Conservation (phyloP, 1,140 invertebrate genomes). For the Spodoptera frugiperda region DNA sequence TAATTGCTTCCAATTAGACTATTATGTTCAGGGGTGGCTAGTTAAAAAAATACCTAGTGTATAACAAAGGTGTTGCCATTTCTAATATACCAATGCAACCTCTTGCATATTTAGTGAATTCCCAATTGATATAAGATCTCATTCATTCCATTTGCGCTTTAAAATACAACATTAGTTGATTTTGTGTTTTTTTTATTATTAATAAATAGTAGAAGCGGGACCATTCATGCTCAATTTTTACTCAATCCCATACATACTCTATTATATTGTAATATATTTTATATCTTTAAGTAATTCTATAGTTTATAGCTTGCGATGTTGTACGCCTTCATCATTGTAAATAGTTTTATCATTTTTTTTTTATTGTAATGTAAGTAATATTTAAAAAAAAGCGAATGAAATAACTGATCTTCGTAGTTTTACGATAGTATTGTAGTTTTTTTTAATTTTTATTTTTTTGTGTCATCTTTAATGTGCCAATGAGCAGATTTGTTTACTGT, state of each 20-base stretch:
- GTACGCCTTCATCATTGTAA: conserved; percentile 72
- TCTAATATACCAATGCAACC: background rate
- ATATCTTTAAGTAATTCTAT: conserved; percentile 57
- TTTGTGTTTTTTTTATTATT: conserved; percentile 42
- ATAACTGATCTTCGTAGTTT: conserved; percentile 75
- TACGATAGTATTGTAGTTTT: conserved; percentile 53
- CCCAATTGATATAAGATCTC: conserved; percentile 69
- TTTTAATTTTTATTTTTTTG: conserved; percentile 64
- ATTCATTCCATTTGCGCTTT: conserved; percentile 80
- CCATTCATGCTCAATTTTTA: conserved; percentile 77
- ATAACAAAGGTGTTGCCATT: conserved; percentile 14
- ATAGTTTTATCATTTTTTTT: conserved; percentile 68
- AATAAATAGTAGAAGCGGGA: conserved; percentile 58
- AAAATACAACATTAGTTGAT: conserved; percentile 50
- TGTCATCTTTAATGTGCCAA: conserved; percentile 82
- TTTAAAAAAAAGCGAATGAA: conserved; percentile 65
- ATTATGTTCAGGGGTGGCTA: conserved; percentile 40
- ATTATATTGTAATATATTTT: conserved; percentile 53
- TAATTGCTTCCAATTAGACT: conserved; percentile 63
- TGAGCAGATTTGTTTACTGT: conserved; percentile 60
- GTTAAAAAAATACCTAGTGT: background rate
- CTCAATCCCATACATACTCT: conserved; percentile 45
- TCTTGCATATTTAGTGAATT: conserved; percentile 22
- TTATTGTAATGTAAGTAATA: conserved; percentile 58
- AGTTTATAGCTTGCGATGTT: conserved; percentile 70